Conservation (phyloP, 2,888 invertebrate species). For the Heliconius charithonia region DNA sequence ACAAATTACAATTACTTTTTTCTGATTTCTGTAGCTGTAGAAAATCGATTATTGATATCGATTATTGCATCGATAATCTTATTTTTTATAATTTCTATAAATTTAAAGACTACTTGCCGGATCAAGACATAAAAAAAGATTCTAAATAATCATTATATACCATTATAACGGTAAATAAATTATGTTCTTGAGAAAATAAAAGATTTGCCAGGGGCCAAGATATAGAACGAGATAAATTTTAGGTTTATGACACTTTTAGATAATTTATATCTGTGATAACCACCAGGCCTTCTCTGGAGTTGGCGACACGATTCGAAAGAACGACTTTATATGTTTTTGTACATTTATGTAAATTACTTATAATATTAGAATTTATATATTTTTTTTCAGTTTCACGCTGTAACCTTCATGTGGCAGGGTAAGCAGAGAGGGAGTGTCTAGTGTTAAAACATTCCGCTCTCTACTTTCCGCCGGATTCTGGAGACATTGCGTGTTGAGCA, state of each 20-base stretch:
- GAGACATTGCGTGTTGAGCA: no score
- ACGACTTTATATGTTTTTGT: not conserved
- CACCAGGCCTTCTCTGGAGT: slow-evolving; percentile 11
- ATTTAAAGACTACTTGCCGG: not conserved
- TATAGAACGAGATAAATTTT: slow-evolving; percentile 37
- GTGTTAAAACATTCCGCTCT: no score
- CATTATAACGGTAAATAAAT: slow-evolving; percentile 10
- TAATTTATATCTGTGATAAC: slow-evolving; percentile 39
- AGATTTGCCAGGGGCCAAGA: slow-evolving; percentile 23
- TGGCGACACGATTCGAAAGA: slow-evolving; percentile 15
- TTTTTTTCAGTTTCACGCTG: no score
- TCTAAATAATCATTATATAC: slow-evolving; percentile 9
- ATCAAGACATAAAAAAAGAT: not conserved
- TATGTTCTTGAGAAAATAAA: slow-evolving; percentile 9
- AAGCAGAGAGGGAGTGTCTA: no score
- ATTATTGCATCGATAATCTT: no score
- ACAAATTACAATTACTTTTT: no score
- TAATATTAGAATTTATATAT: no score
- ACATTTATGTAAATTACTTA: not conserved
- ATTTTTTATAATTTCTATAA: no score
- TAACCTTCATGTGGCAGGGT: no score
- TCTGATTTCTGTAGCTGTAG: no score
- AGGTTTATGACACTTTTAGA: slow-evolving; percentile 40
- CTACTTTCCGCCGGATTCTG: no score
- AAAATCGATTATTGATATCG: no score